Conservation (phyloP, 23 tunicate species). For the Ciona savignyi region DNA sequence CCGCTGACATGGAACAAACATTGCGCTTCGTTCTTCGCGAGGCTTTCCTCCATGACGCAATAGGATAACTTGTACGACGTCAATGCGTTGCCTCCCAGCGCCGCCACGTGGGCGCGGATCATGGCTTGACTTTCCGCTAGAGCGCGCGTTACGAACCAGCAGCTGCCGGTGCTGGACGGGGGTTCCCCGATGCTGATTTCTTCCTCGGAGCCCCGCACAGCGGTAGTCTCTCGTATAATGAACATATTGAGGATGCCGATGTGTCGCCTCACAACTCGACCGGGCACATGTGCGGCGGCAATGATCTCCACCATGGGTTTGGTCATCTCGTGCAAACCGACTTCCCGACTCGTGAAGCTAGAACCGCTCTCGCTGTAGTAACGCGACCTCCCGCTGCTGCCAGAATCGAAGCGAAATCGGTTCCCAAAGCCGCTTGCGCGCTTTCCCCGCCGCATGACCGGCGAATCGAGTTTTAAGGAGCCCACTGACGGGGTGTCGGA, state of each 20-base stretch:
- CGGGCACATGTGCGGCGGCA: slow-evolving; percentile 19
- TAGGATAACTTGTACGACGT: slow-evolving; percentile 53
- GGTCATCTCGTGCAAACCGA: background rate
- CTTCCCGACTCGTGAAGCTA: background rate
- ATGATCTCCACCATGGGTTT: slow-evolving; percentile 3
- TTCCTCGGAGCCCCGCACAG: slow-evolving; percentile 83
- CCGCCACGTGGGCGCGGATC: slow-evolving; percentile 73
- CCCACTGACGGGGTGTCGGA: background rate
- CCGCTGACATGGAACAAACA: slow-evolving; percentile 79
- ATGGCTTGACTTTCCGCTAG: slow-evolving; percentile 67
- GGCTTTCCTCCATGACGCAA: slow-evolving; percentile 49
- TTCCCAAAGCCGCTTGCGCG: slow-evolving; percentile 1
- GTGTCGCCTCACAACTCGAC: slow-evolving; percentile 12
- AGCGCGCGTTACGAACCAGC: slow-evolving; percentile 78
- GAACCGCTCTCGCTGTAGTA: slow-evolving; percentile 15
- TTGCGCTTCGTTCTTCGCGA: slow-evolving; percentile 89
- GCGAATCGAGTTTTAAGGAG: background rate
- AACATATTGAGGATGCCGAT: slow-evolving; percentile 67
- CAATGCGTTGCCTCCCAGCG: slow-evolving; percentile 78
- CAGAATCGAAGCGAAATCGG: slow-evolving; percentile 15
- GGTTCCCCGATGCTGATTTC: slow-evolving; percentile 52
- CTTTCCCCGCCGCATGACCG: background rate
- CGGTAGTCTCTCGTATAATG: slow-evolving; percentile 70
- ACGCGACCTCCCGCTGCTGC: slow-evolving; percentile 2
- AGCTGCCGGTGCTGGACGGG: slow-evolving; percentile 48